phyloP scores from a whole-genome alignment of 2,888 invertebrate genomes.

The Macaria liturata region DNA sequence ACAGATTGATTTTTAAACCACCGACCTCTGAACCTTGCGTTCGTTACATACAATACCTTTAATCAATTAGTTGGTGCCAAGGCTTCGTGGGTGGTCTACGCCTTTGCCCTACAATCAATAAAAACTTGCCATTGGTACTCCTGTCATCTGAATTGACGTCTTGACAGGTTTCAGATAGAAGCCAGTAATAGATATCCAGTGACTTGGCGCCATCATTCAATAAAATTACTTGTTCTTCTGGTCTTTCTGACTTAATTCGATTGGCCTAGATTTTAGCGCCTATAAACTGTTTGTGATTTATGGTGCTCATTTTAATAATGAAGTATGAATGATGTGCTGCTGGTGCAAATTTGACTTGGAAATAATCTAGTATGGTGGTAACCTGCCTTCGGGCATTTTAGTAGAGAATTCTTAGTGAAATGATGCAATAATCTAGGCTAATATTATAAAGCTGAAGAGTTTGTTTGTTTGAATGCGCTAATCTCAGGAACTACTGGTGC shows the following conservation, averaged over 20 bases:
- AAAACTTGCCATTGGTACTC: constrained; percentile 45
- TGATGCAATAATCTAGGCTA: no score
- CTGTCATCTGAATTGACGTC: constrained; percentile 43
- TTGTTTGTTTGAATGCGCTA: no score
- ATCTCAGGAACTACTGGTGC: no score
- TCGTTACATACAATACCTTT: constrained; percentile 53
- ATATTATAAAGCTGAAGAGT: no score
- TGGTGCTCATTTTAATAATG: no score
- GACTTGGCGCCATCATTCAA: constrained; percentile 20
- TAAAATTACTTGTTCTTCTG: constrained; percentile 16
- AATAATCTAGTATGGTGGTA: no score
- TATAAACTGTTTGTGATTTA: neutral
- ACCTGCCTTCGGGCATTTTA: no score
- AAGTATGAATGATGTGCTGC: no score
- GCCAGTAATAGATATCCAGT: constrained; percentile 22
- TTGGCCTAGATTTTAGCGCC: constrained; percentile 16
- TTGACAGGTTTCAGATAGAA: constrained; percentile 41
- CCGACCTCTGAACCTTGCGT: constrained; percentile 61
- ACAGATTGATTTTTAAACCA: constrained; percentile 64
- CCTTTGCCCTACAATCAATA: constrained; percentile 62
- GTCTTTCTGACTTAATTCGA: constrained; percentile 18
- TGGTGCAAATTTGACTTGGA: no score
- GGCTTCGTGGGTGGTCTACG: constrained; percentile 64
- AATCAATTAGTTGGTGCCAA: constrained; percentile 60
- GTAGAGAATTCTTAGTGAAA: no score